These are phyloP conservation scores for Acleris cristana DNA, from an alignment of 2,888 invertebrate genomes.

Conservation along the genomic window DNA sequence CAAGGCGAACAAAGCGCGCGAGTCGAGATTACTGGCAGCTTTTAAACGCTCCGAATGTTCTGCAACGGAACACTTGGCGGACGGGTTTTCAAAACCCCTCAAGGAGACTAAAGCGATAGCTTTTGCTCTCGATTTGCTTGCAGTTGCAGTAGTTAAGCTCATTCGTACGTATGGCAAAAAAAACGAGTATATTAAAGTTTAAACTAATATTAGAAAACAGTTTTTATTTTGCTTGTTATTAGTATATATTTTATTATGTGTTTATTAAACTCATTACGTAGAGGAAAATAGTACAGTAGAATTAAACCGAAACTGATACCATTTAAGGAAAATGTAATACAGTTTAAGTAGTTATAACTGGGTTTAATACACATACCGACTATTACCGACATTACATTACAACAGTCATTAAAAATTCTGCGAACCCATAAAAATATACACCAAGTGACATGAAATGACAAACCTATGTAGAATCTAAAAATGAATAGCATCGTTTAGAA, in stretches of 20 bases:
- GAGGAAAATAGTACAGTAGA: constrained; percentile 17
- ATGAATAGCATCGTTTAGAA: constrained; percentile 1
- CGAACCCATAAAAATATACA: constrained; percentile 11
- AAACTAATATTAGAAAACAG: neutral
- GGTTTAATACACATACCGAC: neutral
- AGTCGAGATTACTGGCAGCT: constrained; percentile 62
- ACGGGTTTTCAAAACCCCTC: constrained; percentile 61
- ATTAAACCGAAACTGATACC: constrained; percentile 17
- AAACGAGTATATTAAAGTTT: constrained; percentile 51
- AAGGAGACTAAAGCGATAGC: constrained; percentile 61
- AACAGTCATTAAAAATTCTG: constrained; percentile 11
- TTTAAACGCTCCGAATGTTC: constrained; percentile 62
- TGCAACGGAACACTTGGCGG: constrained; percentile 56
- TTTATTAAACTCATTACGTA: neutral
- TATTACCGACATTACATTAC: constrained; percentile 3
- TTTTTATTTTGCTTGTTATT: no score
- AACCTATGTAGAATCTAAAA: neutral
- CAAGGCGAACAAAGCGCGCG: constrained; percentile 56
- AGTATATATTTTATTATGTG: neutral
- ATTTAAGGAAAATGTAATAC: constrained; percentile 22
- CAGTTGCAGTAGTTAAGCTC: constrained; percentile 58
- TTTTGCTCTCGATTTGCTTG: constrained; percentile 62
- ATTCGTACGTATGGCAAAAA: constrained; percentile 53
- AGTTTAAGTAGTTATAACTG: neutral
- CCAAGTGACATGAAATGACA: neutral